Base-by-base conservation (phyloP, 2,113 vertebrate genomes). In the Ctenodactylus gundi region DNA sequence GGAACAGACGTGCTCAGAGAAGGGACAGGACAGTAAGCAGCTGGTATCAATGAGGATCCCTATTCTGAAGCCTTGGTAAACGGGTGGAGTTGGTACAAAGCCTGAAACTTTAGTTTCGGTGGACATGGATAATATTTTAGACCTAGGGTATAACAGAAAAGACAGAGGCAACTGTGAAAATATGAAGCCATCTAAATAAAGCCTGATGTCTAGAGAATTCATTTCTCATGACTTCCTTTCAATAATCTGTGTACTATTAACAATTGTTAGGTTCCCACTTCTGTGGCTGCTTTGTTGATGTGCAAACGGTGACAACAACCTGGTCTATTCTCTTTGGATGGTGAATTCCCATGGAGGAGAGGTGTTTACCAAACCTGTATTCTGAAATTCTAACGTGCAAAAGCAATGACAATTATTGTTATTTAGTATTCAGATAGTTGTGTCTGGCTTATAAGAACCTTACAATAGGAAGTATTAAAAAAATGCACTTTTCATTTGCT, bases 341-440 rank as follows among this genome's bases (percentile, higher is more conserved):
- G 34, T 65, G n/a, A 68, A 95, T 90, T 90, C 84, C 57, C 15
- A 93, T 90, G 68, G 6, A 64, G 34, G 11, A 70, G 31, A 80
- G 51, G 9, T 27, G 31, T 91, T 93, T 76, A 80, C 76, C 12
- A 25, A 14, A 78, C 4, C 17, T 89, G 11, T 36, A 25, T 68
- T 83, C 49, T 58, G 41, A 73, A 96, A 92, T 83, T 78, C 36
- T 80, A 67, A 21, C 27, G 14, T 83, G 81, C 25, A 78, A 94
- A 77, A 92, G 8, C 41, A 92, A 80, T 96, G 95, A 64, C 25
- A 92, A 78, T 90, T 94, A 76, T 58, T 88, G 41, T 60, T 94
- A 83, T 75, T 94, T 96, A 94, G 41, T 39, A 86, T 86, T 93
- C 60, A 78, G 53, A 44, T 86, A 17, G 49, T 39, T 85, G 18